Evolutionary conservation across 2,797 vertebrate species (phyloP).

Genomic region (Steatocranus sp.): DNA sequence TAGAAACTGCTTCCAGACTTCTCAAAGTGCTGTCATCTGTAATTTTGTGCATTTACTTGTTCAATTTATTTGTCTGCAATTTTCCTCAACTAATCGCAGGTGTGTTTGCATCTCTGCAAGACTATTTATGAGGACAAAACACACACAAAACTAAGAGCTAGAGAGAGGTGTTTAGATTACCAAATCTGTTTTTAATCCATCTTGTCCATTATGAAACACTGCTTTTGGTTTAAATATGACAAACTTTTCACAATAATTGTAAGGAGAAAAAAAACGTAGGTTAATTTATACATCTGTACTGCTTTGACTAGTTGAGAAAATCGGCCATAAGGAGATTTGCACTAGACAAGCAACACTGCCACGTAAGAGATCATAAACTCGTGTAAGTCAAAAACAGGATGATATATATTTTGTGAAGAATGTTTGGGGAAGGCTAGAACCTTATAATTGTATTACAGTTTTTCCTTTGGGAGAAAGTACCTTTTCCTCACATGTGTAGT

Average conservation of each 20-base stretch:
- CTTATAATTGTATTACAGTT: conserved; percentile 60
- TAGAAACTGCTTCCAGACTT: conserved; percentile 70
- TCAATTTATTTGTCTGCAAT: conserved; percentile 66
- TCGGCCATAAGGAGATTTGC: neutral
- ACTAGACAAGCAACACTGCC: conserved; percentile 13
- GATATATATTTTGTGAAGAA: conserved; percentile 54
- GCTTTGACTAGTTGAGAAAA: conserved; percentile 8
- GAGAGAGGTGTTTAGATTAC: neutral
- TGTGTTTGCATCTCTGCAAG: conserved; percentile 47
- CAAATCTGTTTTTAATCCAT: neutral
- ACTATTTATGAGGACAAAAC: neutral
- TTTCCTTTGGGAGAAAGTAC: conserved; percentile 58
- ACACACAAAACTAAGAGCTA: neutral
- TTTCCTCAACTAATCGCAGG: conserved; percentile 58
- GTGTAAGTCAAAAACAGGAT: conserved; percentile 54
- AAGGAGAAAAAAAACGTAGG: neutral
- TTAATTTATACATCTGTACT: neutral
- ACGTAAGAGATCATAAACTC: conserved; percentile 49
- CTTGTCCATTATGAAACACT: neutral
- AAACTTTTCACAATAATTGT: neutral
- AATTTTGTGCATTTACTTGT: conserved; percentile 51
- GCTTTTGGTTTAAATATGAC: neutral
- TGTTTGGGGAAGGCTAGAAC: conserved; percentile 48
- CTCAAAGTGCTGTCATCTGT: conserved; percentile 55
- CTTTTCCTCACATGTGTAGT: conserved; percentile 50